Conservation (phyloP, 2,113 vertebrate genomes). For the Oncorhynchus masou region DNA sequence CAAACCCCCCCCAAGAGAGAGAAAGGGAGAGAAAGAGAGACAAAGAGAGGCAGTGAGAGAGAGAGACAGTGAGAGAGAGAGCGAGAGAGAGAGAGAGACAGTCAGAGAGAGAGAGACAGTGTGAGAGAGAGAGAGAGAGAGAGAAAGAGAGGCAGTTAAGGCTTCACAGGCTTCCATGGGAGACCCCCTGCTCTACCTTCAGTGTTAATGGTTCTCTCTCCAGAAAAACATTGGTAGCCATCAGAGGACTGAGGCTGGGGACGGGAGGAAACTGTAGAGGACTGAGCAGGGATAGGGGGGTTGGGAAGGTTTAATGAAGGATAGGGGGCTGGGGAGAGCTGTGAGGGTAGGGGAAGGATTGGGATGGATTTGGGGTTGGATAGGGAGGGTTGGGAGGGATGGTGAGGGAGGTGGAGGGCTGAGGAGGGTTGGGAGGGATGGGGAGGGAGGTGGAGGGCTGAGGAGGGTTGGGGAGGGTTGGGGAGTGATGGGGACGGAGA, state of each 20-base stretch:
- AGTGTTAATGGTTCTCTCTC: slow-evolving; percentile 30
- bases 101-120: background rate
- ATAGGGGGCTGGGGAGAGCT: background rate
- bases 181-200: slow-evolving; percentile 26
- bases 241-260: slow-evolving; percentile 30
- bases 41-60: too few relatives aligned
- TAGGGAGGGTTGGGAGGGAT: too few relatives aligned
- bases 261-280: background rate
- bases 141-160: slow-evolving; percentile 21
- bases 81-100: background rate
- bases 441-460: too few relatives aligned
- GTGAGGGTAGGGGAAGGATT: background rate
- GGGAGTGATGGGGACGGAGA: too few relatives aligned
- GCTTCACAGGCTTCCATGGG: slow-evolving; percentile 42
- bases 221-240: slow-evolving; percentile 35
- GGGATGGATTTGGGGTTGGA: too few relatives aligned
- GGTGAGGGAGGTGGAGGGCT: too few relatives aligned
- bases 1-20: background rate
- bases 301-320: too few relatives aligned
- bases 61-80: too few relatives aligned
- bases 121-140: slow-evolving; percentile 4
- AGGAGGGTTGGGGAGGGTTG: background rate
- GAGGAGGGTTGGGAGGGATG: too few relatives aligned
- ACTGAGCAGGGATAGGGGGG: too few relatives aligned
- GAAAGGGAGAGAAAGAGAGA: background rate